phyloP scores from a whole-genome alignment of 2,113 vertebrate genomes.

The Stictonetta naevosa region DNA sequence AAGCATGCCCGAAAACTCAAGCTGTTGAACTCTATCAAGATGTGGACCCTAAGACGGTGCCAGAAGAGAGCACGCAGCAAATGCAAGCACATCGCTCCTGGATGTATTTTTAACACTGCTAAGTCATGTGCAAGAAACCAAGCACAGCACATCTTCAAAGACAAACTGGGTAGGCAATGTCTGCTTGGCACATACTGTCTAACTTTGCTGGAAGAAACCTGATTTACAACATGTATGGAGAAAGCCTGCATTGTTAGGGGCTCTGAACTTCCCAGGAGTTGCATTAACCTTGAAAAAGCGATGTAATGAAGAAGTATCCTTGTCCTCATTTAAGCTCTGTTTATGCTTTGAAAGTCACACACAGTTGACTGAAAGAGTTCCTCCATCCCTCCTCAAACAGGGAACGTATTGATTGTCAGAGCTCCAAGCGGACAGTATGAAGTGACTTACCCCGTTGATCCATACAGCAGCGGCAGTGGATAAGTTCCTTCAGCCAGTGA shows the following conservation, averaged over 20 bases:
- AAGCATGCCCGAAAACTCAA: background rate
- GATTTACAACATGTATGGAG: background rate
- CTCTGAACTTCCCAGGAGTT: background rate
- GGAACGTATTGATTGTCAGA: background rate
- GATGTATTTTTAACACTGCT: background rate
- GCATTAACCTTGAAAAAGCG: background rate
- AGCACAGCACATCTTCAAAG: background rate
- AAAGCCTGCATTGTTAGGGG: fast-evolving
- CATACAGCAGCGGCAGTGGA: background rate
- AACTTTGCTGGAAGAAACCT: background rate
- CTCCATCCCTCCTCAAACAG: background rate
- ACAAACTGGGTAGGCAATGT: background rate
- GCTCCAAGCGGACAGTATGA: background rate
- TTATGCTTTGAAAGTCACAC: background rate
- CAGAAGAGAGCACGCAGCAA: background rate
- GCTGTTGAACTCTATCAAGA: background rate
- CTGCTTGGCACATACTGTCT: background rate
- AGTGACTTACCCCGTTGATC: background rate
- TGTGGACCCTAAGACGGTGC: background rate
- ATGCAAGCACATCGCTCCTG: background rate
- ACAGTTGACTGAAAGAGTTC: background rate
- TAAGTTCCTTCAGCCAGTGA: background rate
- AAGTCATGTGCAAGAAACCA: background rate
- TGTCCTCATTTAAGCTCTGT: background rate
- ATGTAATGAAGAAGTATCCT: background rate